Percentiles rank a stretch among this genome's conserved stretches.
phyloP scores from a whole-genome alignment of 2,797 vertebrate species.

The Oophaga sylvatica region DNA sequence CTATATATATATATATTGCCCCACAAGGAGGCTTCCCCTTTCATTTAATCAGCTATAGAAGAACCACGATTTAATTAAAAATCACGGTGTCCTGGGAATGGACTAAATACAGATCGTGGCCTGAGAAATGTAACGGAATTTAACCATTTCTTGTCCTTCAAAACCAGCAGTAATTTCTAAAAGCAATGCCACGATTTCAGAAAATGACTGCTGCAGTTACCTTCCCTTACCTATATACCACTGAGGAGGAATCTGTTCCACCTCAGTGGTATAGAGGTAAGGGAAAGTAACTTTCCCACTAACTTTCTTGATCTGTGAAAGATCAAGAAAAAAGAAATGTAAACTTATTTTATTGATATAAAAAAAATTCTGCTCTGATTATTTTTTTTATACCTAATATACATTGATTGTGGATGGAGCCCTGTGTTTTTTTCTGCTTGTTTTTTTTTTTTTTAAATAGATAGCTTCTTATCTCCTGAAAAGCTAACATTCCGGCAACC shows the following conservation, averaged over 20 bases:
- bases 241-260: neutral
- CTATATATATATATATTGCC: conserved; percentile 3
- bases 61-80: conserved; percentile 38
- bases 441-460: neutral
- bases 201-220: neutral
- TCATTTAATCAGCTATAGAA: conserved; percentile 37
- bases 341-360: too few relatives aligned
- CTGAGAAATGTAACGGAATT: neutral
- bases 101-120: neutral
- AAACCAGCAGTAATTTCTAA: neutral
- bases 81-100: neutral
- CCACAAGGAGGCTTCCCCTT: neutral
- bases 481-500: neutral
- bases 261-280: too few relatives aligned
- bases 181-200: neutral
- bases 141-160: neutral
- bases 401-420: neutral
- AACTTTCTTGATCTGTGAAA: neutral
- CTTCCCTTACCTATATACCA: neutral
- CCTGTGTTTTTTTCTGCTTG: neutral
- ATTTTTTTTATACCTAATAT: neutral
- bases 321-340: neutral
- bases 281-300: too few relatives aligned
- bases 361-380: neutral
- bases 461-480: neutral